Evolutionary conservation across 2,888 invertebrate species (phyloP).

Genomic region (Taenaris catops): DNA sequence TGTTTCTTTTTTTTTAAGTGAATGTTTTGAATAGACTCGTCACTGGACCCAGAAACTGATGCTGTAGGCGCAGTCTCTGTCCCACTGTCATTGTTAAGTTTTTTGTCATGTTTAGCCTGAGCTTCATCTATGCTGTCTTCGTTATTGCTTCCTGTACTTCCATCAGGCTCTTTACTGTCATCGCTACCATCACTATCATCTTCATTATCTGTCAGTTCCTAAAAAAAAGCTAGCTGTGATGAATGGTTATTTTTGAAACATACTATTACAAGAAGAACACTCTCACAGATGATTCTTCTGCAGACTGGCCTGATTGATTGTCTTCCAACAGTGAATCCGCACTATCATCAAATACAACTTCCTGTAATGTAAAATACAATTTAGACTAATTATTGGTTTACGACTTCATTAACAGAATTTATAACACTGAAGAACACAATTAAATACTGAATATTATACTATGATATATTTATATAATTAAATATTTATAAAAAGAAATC

Average conservation of each 20-base stretch:
- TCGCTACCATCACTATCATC: too few species aligned
- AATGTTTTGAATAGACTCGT: slow-evolving; percentile 35
- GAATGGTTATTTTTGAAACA: background rate
- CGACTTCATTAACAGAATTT: too few species aligned
- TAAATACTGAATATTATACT: too few species aligned
- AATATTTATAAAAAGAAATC: too few species aligned
- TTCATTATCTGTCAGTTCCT: slow-evolving; percentile 56
- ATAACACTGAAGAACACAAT: too few species aligned
- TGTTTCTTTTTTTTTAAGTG: slow-evolving; percentile 23
- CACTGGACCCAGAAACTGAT: slow-evolving; percentile 34
- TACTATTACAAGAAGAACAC: background rate
- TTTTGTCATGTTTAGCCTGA: slow-evolving; percentile 39
- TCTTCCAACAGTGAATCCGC: slow-evolving; percentile 68
- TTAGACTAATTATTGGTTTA: too few species aligned
- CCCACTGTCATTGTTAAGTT: slow-evolving; percentile 61
- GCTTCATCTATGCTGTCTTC: slow-evolving; percentile 42
- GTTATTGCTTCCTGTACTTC: slow-evolving; percentile 29
- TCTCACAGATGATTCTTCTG: slow-evolving; percentile 52
- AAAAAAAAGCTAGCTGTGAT: background rate
- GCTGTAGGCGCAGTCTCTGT: slow-evolving; percentile 50
- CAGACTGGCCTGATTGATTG: slow-evolving; percentile 27
- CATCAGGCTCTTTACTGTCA: slow-evolving; percentile 40
- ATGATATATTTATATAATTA: too few species aligned
- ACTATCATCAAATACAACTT: slow-evolving; percentile 74
- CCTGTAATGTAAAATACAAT: too few species aligned